phyloP scores from a whole-genome alignment of 1,140 invertebrate genomes.

The Macrobrachium nipponense region DNA sequence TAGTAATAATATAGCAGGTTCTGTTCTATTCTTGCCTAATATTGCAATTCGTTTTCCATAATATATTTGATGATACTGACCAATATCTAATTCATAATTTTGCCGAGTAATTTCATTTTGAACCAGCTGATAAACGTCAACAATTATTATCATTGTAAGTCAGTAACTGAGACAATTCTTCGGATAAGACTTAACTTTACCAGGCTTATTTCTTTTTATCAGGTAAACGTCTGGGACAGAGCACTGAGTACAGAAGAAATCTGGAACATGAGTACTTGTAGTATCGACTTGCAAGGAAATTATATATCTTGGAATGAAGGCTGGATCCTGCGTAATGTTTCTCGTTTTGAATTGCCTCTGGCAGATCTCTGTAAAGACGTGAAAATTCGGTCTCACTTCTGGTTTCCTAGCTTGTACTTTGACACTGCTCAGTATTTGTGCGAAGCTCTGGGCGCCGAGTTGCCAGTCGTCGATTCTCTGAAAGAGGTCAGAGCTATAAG shows the following conservation, averaged over 20 bases:
- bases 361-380: constrained; percentile 19
- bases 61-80: too few species aligned
- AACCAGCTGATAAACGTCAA: too few species aligned
- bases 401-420: constrained; percentile 2
- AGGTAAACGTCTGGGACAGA: constrained; percentile 51
- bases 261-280: background rate
- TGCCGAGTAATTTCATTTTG: too few species aligned
- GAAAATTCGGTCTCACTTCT: constrained; percentile 10
- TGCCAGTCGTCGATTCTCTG: constrained; percentile 7
- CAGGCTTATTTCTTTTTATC: background rate
- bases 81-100: too few species aligned
- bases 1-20: too few species aligned
- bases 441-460: constrained; percentile 19
- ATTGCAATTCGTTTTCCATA: too few species aligned
- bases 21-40: too few species aligned
- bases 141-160: too few species aligned
- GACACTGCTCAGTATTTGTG: constrained; percentile 27
- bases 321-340: constrained; percentile 26
- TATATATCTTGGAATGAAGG: constrained; percentile 38
- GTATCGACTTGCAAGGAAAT: constrained; percentile 31
- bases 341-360: constrained; percentile 28
- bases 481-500: background rate
- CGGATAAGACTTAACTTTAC: too few species aligned
- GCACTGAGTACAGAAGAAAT: constrained; percentile 19
- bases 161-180: too few species aligned